Percentiles rank a stretch among this genome's conserved stretches.
phyloP scores from a whole-genome alignment of 2,888 invertebrate genomes.

The Cheilosia vernalis region DNA sequence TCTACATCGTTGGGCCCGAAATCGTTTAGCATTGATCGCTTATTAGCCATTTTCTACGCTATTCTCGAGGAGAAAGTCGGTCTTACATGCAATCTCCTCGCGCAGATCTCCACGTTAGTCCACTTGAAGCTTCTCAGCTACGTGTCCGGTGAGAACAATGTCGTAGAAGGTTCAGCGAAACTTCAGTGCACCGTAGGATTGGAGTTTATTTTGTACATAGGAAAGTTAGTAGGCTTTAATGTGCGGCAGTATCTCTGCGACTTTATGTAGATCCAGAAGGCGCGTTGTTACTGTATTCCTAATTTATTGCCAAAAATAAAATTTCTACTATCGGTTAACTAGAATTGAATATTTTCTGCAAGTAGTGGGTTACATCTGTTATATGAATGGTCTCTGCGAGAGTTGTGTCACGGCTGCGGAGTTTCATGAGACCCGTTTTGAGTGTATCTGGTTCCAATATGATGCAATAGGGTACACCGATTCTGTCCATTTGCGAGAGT shows the following conservation, averaged over 20 bases:
- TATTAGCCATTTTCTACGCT: conserved; percentile 94
- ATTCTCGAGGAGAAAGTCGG: conserved; percentile 93
- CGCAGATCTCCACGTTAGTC: conserved; percentile 94
- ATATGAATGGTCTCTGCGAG: conserved; percentile 89
- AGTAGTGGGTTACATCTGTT: conserved; percentile 86
- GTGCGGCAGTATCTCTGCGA: conserved; percentile 90
- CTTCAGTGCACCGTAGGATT: conserved; percentile 93
- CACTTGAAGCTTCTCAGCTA: conserved; percentile 90
- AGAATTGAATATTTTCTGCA: conserved; percentile 84
- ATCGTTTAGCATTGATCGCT: conserved; percentile 90
- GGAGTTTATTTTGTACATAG: conserved; percentile 91
- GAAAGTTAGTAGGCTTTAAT: conserved; percentile 90
- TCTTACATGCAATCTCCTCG: conserved; percentile 92
- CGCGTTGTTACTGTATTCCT: conserved; percentile 16
- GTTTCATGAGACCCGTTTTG: conserved; percentile 88
- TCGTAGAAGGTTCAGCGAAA: conserved; percentile 89
- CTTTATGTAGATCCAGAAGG: conserved; percentile 84
- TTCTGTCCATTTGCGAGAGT: conserved; percentile 84
- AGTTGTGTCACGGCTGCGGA: conserved; percentile 87
- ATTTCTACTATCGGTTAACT: conserved; percentile 49
- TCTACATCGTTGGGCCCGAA: conserved; percentile 92
- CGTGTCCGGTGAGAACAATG: conserved; percentile 88
- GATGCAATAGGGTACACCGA: conserved; percentile 90
- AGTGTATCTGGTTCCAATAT: conserved; percentile 88
- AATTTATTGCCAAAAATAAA: conserved; percentile 62